These are phyloP conservation scores for Dione juno DNA, from an alignment of 2,888 invertebrate species.

Conservation along the genomic window DNA sequence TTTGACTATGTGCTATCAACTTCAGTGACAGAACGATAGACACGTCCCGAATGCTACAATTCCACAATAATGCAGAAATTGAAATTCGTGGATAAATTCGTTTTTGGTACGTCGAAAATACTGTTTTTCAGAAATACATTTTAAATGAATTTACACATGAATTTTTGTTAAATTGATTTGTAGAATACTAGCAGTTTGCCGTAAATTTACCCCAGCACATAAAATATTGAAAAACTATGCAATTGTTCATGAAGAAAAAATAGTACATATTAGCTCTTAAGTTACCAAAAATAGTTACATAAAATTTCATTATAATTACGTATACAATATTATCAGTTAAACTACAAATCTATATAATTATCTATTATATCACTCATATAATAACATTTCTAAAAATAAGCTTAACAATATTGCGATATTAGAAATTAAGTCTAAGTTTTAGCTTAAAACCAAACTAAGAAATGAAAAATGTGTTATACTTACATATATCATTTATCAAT, in stretches of 20 bases:
- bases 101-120: slow-evolving; percentile 1
- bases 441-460: neutral
- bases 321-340: too few species aligned
- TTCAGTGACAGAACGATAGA: slow-evolving; percentile 31
- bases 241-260: neutral
- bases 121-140: slow-evolving; percentile 2
- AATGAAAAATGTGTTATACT: neutral
- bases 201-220: neutral
- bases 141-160: neutral
- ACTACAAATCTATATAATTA: too few species aligned
- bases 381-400: too few species aligned
- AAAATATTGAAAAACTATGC: neutral
- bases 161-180: neutral
- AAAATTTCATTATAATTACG: slow-evolving; percentile 1
- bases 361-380: too few species aligned
- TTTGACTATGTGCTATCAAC: slow-evolving; percentile 28
- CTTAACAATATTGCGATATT: neutral
- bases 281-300: too few species aligned
- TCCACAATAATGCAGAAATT: slow-evolving; percentile 14
- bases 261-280: neutral
- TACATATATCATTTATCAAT: slow-evolving; percentile 26
- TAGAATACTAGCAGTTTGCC: neutral
- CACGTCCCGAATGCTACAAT: slow-evolving; percentile 19
- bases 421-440: neutral
- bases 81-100: slow-evolving; percentile 15